Percentiles rank a stretch among this genome's conserved stretches.
These are phyloP conservation scores for Tenthredo livida DNA, from an alignment of 2,888 invertebrate genomes.

Conservation along the genomic window DNA sequence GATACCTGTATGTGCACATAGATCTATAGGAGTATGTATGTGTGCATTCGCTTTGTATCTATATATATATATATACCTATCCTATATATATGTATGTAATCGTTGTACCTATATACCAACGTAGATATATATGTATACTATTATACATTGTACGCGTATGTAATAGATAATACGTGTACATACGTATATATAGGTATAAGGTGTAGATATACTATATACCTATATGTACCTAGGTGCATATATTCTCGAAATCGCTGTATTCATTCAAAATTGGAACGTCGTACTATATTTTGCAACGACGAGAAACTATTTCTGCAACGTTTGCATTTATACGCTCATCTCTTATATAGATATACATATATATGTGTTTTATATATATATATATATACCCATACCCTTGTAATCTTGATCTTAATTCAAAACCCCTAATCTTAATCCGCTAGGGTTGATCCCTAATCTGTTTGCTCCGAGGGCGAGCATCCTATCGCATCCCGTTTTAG, in stretches of 20 bases:
- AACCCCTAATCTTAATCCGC: conserved; percentile 49
- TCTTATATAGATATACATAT: not conserved
- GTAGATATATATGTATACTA: not conserved
- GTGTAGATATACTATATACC: too few species aligned
- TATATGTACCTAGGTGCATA: not conserved
- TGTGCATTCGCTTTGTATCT: not conserved
- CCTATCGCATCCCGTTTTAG: conserved; percentile 11
- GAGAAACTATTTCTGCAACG: conserved; percentile 41
- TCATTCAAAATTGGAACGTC: not conserved
- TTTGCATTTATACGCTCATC: conserved; percentile 34
- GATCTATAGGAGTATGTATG: not conserved
- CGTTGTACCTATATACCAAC: not conserved
- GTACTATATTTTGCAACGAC: not conserved
- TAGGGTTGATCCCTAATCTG: conserved; percentile 51
- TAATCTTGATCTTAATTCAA: conserved; percentile 51
- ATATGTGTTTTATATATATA: not conserved
- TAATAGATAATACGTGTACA: too few species aligned
- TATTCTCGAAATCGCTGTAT: not conserved
- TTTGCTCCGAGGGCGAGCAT: conserved; percentile 34
- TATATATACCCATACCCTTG: not conserved
- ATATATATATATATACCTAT: not conserved
- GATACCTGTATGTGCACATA: not conserved
- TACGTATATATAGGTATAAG: too few species aligned
- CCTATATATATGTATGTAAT: too few species aligned
- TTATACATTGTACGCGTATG: too few species aligned